These are phyloP conservation scores for Harlomillsia oculata DNA, from an alignment of 1,140 invertebrate species.

Conservation along the genomic window DNA sequence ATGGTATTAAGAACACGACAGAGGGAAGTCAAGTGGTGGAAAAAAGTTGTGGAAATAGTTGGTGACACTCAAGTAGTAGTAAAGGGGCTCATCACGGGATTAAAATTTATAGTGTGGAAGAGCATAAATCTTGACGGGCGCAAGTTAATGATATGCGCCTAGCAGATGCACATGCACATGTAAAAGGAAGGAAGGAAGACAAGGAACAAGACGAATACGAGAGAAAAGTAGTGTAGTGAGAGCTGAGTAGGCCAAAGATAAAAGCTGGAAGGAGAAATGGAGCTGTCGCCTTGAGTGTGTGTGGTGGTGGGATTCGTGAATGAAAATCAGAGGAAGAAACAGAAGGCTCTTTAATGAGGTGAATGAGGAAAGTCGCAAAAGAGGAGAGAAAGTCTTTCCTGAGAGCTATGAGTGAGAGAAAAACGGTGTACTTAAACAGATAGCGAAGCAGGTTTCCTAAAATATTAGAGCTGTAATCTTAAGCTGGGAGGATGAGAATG, in stretches of 20 bases:
- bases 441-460: no score
- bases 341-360: slow-evolving; percentile 14
- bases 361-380: slow-evolving; percentile 12
- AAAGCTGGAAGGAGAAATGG: slow-evolving; percentile 1
- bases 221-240: neutral
- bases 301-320: slow-evolving; percentile 12
- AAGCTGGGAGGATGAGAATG: neutral
- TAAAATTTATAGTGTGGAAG: slow-evolving; percentile 20
- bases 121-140: slow-evolving; percentile 13
- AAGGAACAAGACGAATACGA: neutral
- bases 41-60: no score
- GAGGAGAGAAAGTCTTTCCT: neutral
- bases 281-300: neutral
- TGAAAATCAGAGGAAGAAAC: slow-evolving; percentile 8
- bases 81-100: slow-evolving; percentile 15
- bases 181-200: neutral
- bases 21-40: no score
- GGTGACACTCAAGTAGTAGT: no score
- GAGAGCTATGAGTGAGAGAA: no score
- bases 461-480: no score
- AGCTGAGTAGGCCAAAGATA: neutral
- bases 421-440: neutral
- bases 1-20: no score
- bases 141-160: slow-evolving; percentile 9
- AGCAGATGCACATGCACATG: neutral